Percentiles rank a stretch among this genome's conserved stretches.
Evolutionary conservation across 2,113 vertebrate genomes (phyloP).

Genomic region (Felis chaus): DNA sequence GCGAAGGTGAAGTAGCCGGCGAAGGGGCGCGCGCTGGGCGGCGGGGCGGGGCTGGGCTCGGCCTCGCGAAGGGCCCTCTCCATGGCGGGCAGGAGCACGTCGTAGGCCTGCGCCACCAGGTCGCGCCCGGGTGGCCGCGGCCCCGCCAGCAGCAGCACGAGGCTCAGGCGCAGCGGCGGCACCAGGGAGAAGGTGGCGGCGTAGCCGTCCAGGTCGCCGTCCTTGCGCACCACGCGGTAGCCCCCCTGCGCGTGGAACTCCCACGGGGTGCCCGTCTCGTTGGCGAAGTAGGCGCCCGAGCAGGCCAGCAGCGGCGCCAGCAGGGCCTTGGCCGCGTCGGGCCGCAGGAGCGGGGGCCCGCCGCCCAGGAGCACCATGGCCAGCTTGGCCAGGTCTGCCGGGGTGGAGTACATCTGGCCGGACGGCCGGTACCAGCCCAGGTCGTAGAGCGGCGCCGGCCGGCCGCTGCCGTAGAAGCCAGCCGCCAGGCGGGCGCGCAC

Average conservation of each 20-base stretch:
- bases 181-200: constrained; percentile 92
- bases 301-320: constrained; percentile 89
- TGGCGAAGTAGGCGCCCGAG: constrained; percentile 90
- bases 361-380: constrained; percentile 89
- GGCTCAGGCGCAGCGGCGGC: constrained; percentile 90
- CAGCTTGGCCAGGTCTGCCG: constrained; percentile 93
- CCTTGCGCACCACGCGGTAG: constrained; percentile 92
- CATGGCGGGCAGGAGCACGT: constrained; percentile 90
- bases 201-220: constrained; percentile 93
- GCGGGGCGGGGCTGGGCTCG: constrained; percentile 81
- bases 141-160: constrained; percentile 92
- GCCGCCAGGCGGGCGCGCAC: constrained; percentile 88
- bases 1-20: constrained; percentile 92
- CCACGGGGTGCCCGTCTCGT: constrained; percentile 93
- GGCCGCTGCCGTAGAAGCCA: constrained; percentile 90
- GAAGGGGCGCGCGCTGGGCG: constrained; percentile 88
- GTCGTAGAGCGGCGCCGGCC: constrained; percentile 90
- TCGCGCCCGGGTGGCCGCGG: constrained; percentile 88
- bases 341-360: constrained; percentile 84
- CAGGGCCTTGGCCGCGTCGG: constrained; percentile 91
- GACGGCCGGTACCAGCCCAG: constrained; percentile 95
- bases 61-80: constrained; percentile 89
- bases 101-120: constrained; percentile 85
- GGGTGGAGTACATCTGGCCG: constrained; percentile 95
- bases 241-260: constrained; percentile 91